Evolutionary conservation across 2,797 vertebrate species (phyloP).

Genomic region (Cottoperca gobio): DNA sequence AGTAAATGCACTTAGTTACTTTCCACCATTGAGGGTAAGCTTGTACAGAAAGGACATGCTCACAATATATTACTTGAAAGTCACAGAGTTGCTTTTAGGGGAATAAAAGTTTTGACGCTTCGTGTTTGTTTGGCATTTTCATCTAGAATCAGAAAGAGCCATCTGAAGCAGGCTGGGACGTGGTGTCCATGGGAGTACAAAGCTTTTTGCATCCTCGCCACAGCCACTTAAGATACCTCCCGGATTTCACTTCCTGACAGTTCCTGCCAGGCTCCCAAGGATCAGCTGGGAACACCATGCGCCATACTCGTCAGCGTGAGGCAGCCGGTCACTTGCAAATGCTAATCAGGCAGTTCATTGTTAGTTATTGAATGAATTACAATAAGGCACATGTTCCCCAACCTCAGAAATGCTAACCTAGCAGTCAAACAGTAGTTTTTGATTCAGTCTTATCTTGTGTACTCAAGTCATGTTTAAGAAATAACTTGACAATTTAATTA

Average conservation of each 20-base stretch:
- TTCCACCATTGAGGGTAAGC: background rate
- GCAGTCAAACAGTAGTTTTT: background rate
- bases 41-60: background rate
- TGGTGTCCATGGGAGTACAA: conserved; percentile 26
- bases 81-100: background rate
- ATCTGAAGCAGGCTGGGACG: conserved; percentile 3
- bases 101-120: background rate
- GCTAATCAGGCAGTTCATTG: conserved; percentile 5
- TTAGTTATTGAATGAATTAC: background rate
- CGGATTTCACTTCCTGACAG: conserved; percentile 21
- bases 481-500: conserved; percentile 27
- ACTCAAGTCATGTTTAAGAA: no score
- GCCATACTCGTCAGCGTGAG: background rate
- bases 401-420: background rate
- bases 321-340: background rate
- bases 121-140: background rate
- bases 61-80: background rate
- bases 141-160: conserved; percentile 17
- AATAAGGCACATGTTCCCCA: background rate
- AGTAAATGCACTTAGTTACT: no score
- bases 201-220: conserved; percentile 22
- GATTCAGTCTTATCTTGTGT: background rate
- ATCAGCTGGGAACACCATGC: conserved; percentile 2
- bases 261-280: conserved; percentile 10
- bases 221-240: conserved; percentile 9